Percentiles rank a stretch among this genome's conserved stretches.
phyloP scores from a whole-genome alignment of 2,888 invertebrate genomes.

The Hymenopus coronatus region DNA sequence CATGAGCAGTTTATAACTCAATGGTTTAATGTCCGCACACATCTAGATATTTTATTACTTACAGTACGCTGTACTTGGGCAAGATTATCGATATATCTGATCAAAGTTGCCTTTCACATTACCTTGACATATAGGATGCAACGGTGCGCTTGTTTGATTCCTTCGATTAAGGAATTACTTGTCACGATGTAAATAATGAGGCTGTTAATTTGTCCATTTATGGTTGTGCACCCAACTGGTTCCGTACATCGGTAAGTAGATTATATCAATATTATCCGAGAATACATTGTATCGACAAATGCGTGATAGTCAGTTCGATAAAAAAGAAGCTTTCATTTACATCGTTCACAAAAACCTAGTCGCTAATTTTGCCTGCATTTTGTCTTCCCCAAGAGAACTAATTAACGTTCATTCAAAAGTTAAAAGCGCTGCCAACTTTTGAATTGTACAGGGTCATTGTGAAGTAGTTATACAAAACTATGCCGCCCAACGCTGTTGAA shows the following conservation, averaged over 20 bases:
- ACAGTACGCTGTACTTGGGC: neutral
- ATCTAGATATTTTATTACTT: neutral
- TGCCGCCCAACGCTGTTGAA: no score
- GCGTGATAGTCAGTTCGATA: neutral
- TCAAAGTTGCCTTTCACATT: neutral
- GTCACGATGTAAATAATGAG: neutral
- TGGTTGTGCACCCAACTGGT: neutral
- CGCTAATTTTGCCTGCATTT: neutral
- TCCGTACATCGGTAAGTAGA: neutral
- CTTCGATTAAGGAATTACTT: neutral
- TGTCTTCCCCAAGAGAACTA: neutral
- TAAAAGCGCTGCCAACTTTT: no score
- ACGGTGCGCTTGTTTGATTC: neutral
- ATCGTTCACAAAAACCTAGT: neutral
- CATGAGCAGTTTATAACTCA: neutral
- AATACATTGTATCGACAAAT: neutral
- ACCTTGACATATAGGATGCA: neutral
- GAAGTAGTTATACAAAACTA: no score
- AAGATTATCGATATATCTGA: neutral
- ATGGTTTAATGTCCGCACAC: neutral
- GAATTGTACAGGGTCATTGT: no score
- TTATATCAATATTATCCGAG: neutral
- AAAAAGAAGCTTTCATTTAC: neutral
- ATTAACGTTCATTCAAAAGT: neutral
- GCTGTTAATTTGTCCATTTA: neutral